phyloP scores from a whole-genome alignment of 2,888 invertebrate genomes.

The Machimus rusticus region DNA sequence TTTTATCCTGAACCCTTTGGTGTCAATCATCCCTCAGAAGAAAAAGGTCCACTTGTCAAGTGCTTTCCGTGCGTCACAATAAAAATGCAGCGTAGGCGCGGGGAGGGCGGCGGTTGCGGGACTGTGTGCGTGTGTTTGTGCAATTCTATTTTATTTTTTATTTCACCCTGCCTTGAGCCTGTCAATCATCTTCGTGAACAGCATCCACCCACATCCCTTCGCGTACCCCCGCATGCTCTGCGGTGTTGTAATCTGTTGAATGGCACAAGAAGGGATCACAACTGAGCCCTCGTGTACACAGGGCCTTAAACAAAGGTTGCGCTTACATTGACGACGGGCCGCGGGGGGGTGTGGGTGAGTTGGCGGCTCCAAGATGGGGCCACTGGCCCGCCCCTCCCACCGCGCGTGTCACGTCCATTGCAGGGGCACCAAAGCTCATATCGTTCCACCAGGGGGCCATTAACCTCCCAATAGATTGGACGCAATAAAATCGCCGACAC shows the following conservation, averaged over 20 bases:
- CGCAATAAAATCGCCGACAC: not conserved
- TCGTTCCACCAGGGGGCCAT: not conserved
- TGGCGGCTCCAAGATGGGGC: not conserved
- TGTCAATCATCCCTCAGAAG: constrained; percentile 32
- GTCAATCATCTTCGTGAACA: constrained; percentile 37
- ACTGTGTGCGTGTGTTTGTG: not conserved
- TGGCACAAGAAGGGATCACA: constrained; percentile 13
- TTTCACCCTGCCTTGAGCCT: constrained; percentile 8
- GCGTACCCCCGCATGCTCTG: not conserved
- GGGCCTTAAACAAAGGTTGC: constrained; percentile 24
- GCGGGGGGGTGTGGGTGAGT: not conserved
- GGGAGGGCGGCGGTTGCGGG: not conserved
- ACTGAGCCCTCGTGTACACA: constrained; percentile 1
- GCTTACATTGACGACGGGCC: not conserved
- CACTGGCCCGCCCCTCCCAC: not conserved
- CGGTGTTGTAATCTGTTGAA: constrained; percentile 41
- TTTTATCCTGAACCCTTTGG: constrained; percentile 23
- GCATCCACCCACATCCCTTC: constrained; percentile 4
- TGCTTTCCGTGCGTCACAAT: not conserved
- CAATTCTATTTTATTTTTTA: not conserved
- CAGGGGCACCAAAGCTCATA: not conserved
- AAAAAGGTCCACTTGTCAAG: constrained; percentile 29
- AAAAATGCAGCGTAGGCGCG: not conserved
- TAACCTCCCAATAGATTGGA: not conserved
- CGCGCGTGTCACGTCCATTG: not conserved